A percentile compares a stretch with the other conserved stretches of the same genome.
Conservation (phyloP, 2,113 vertebrate species). For the Gracilinanus agilis region DNA sequence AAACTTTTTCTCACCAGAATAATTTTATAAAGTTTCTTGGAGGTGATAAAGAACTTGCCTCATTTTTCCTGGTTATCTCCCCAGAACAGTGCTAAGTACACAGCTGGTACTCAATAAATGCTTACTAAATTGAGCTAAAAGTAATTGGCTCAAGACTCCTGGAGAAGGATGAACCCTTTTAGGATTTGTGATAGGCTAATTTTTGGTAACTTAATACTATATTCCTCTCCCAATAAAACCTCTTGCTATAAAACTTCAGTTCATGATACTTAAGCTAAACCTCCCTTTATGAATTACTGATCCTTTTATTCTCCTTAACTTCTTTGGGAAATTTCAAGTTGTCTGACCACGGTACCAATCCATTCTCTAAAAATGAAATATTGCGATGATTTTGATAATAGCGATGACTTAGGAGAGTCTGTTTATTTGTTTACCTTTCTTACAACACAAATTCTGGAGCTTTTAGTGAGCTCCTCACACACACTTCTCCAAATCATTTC, state of each 20-base stretch:
- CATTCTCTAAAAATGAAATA: background rate
- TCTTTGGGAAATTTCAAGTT: background rate
- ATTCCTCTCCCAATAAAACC: background rate
- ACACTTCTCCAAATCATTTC: background rate
- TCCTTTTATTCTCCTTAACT: background rate
- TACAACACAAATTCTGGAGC: background rate
- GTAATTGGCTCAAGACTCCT: background rate
- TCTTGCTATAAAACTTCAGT: background rate
- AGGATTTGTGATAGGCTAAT: background rate
- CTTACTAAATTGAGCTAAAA: background rate
- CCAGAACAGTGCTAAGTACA: background rate
- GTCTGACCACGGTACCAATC: background rate
- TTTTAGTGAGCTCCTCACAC: background rate
- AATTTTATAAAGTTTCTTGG: background rate
- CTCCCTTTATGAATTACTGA: background rate
- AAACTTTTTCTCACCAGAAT: background rate
- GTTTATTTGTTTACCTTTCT: background rate
- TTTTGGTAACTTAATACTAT: background rate
- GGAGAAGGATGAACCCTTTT: background rate
- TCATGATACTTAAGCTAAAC: background rate
- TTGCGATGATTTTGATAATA: background rate
- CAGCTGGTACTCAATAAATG: background rate
- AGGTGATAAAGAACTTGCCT: background rate
- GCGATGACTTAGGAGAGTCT: background rate
- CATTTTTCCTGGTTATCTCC: background rate